Evolutionary conservation across 2,888 invertebrate species (phyloP).

Genomic region (Chloromyia formosa): DNA sequence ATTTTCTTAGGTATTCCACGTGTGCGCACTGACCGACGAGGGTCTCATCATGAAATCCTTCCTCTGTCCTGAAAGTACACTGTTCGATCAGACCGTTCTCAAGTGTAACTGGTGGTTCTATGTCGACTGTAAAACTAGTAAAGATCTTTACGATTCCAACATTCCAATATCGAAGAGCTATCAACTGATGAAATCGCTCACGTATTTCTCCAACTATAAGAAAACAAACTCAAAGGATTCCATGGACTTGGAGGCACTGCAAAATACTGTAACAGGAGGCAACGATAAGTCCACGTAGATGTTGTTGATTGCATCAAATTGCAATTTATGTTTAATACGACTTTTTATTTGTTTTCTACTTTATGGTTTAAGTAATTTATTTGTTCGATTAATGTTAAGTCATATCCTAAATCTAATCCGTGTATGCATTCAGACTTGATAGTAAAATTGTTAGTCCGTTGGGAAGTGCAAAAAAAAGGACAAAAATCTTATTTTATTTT

Average conservation of each 20-base stretch:
- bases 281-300: slow-evolving; percentile 29
- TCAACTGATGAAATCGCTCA: slow-evolving; percentile 88
- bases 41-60: slow-evolving; percentile 92
- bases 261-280: slow-evolving; percentile 50
- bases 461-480: not conserved
- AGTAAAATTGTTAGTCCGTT: slow-evolving; percentile 44
- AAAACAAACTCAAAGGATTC: slow-evolving; percentile 59
- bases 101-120: slow-evolving; percentile 97
- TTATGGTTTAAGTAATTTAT: slow-evolving; percentile 39
- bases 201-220: slow-evolving; percentile 87
- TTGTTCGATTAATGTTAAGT: slow-evolving; percentile 34
- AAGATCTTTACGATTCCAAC: slow-evolving; percentile 85
- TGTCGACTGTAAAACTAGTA: slow-evolving; percentile 86
- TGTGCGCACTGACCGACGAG: slow-evolving; percentile 88
- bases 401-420: not conserved
- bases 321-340: too few relatives aligned
- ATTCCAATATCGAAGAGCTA: slow-evolving; percentile 91
- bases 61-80: slow-evolving; percentile 88
- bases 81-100: slow-evolving; percentile 89
- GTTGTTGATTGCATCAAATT: not conserved
- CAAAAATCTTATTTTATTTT: not conserved
- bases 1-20: slow-evolving; percentile 82
- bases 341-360: slow-evolving; percentile 32
- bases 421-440: slow-evolving; percentile 37
- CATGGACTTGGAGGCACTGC: slow-evolving; percentile 51